Evolutionary conservation across 1,140 invertebrate species (phyloP).

Genomic region (Drosophila littoralis): DNA sequence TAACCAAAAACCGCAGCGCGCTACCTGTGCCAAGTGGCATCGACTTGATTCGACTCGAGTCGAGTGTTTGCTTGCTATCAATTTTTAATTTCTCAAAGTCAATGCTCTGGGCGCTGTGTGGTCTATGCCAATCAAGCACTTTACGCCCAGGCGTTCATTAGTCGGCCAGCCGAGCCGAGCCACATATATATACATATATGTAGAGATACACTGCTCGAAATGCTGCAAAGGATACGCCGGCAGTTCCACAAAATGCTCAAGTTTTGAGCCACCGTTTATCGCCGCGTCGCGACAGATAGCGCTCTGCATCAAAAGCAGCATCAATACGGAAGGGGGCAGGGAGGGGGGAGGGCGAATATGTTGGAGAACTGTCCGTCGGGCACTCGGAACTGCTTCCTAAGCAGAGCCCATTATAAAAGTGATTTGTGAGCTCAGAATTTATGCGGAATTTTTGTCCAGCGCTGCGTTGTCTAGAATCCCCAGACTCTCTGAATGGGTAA

Average conservation of each 20-base stretch:
- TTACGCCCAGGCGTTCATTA: constrained; percentile 75
- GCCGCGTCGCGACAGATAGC: constrained; percentile 41
- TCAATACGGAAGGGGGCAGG: neutral
- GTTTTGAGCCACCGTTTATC: constrained; percentile 44
- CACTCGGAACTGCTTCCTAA: constrained; percentile 6
- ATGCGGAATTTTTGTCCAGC: constrained; percentile 45
- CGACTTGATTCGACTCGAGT: neutral
- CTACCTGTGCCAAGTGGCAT: constrained; percentile 1
- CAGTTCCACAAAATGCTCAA: neutral
- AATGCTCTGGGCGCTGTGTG: constrained; percentile 62
- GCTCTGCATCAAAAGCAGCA: constrained; percentile 21
- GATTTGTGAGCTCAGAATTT: constrained; percentile 74
- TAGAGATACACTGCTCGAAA: neutral
- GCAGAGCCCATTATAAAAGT: constrained; percentile 71
- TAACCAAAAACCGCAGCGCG: constrained; percentile 17
- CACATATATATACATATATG: too few species aligned
- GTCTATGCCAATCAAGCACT: constrained; percentile 82
- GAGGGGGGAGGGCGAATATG: neutral
- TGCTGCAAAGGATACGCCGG: neutral
- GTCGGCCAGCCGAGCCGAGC: constrained; percentile 18
- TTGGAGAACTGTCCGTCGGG: neutral
- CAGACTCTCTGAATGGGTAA: constrained; percentile 48
- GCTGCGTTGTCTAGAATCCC: constrained; percentile 29
- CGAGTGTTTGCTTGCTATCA: constrained; percentile 53
- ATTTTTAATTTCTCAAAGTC: constrained; percentile 65